Base-by-base conservation (phyloP, 2,888 invertebrate genomes). In the Drosophila macrospina region DNA sequence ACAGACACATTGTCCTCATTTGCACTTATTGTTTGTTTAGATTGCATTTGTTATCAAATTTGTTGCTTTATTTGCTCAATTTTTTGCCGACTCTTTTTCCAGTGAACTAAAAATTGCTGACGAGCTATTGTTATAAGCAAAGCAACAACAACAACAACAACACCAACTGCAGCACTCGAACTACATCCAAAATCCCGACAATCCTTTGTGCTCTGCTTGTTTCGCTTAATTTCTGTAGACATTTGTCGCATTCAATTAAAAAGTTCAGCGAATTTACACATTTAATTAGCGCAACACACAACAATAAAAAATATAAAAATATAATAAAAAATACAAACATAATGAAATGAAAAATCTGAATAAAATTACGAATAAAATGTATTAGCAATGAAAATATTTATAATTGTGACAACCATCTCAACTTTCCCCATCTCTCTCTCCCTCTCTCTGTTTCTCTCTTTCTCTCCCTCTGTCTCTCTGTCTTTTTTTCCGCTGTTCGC, bases 201-300 rank as follows among this genome's bases (percentile, higher is more conserved):
- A 60, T 68, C 64, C 66, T 62, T 65, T 78, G 57, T 63, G 61
- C 47, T 63, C 44, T 32, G 59, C 64, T 69, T 74, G 71, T 72
- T 74, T 67, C 64, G 66, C 64, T 75, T 84, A 74, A 80, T 82
- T 78, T 76, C 67, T 68, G 82, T 64, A 69, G 79, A 86, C 83
- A 86, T 61, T 77, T 85, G 83, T 85, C 83, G 79, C 77, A 80
- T 75, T 85, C 73, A 83, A 81, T 86, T 87, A 86, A 83, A 86
- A 86, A 77, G 79, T 77, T 76, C 30, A 56, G 62, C 50, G 64
- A 81, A 80, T 78, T 77, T 87, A 83, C 83, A 84, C 83, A 86
- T 84, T 86, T 84, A 86, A 84, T 84, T 84, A 84, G 86, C 72
- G 78, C 56, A 55, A 68, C 52, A 74, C 72, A 69, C 70, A 47